phyloP scores from a whole-genome alignment of 2,113 vertebrate genomes.

The Callocephalon fimbriatum region DNA sequence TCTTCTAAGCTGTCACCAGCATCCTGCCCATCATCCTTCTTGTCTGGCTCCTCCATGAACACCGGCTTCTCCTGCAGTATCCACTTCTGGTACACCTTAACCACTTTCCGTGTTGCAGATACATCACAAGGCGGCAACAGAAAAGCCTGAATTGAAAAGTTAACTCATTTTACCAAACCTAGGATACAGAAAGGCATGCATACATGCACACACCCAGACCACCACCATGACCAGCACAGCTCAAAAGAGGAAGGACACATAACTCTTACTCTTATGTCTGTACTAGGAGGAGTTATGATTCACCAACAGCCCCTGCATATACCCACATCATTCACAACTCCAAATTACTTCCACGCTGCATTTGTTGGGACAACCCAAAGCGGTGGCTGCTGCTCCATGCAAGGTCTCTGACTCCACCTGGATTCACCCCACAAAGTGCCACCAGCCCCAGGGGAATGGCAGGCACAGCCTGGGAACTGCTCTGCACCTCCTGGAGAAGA shows the following conservation, averaged over 20 bases:
- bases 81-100: slow-evolving; percentile 96
- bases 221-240: neutral
- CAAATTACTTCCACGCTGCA: neutral
- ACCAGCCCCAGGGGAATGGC: neutral
- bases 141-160: slow-evolving; percentile 86
- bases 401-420: neutral
- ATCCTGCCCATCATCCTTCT: slow-evolving; percentile 76
- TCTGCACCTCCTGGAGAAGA: neutral
- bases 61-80: slow-evolving; percentile 91
- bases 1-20: slow-evolving; percentile 68
- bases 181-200: too few species aligned
- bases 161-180: fast-evolving
- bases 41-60: slow-evolving; percentile 95
- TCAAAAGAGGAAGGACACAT: neutral
- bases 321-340: neutral
- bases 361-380: neutral
- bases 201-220: too few species aligned
- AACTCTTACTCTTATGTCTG: neutral
- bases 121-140: slow-evolving; percentile 92
- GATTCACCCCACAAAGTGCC: neutral
- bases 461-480: too few species aligned
- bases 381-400: neutral
- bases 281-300: neutral
- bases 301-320: neutral
- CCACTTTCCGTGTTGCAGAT: slow-evolving; percentile 91